Base-by-base conservation (phyloP, 2,113 vertebrate species). In the Muscicapa adusta region DNA sequence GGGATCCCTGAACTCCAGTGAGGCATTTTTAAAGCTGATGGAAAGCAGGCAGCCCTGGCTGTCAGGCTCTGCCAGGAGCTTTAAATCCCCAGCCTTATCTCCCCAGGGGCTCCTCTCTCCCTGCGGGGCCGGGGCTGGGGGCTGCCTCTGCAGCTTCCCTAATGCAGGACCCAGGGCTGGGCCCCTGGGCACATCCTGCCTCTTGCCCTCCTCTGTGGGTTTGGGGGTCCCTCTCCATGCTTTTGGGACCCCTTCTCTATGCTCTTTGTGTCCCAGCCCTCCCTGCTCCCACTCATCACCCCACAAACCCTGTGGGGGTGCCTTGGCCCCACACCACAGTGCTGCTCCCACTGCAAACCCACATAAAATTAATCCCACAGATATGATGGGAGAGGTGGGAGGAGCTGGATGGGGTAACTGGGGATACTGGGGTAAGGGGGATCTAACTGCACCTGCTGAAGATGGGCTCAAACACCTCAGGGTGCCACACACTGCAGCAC, bases 11-110 rank as follows among this genome's bases (percentile, higher is more conserved):
- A 42, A 29, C 62, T 65, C 9, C 1, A 86, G 63, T 0, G 0
- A 73, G 91, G 79, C 26, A 2, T 57, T 94, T 91, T 62, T 57
- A 89, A 82, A 2, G 71, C 83, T 94, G 95, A 96, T 73, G 56
- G 61, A 94, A 94, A 91, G 5, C 95, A 96, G 95, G 87, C 89
- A 94, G 87, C 50, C 51, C 61, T 9, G 48, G 73, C 75, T 86
- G 91, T 71, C 94, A 92, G 81, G 79, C 89, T 71, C 58, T 0
- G 6, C 54, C 53, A 88, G 62, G 61, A 85, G 76, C 38, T 51
- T 88, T n/a, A 79, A 85, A 92, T 65, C 83, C 82, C 60, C 19
- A 5, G 15, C 63, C 79, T 94, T 88, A 92, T 88, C 95, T 95
- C 73, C 68, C 79, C 42, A 18, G 76, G 51, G 91, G 72, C 56